phyloP scores from a whole-genome alignment of 2,888 invertebrate species.

The Plusia festucae region DNA sequence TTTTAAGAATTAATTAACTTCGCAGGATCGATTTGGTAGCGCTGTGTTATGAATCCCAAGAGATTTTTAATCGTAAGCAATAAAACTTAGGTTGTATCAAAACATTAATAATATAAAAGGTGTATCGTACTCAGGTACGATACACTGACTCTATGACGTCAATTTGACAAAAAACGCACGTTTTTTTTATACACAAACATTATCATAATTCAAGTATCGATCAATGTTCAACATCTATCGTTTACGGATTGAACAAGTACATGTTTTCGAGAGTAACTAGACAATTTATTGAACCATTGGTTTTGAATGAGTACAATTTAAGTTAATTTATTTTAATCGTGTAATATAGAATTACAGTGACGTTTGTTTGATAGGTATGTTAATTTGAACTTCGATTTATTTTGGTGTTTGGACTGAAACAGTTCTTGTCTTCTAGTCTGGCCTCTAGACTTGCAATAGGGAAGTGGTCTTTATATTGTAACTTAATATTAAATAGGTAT shows the following conservation, averaged over 20 bases:
- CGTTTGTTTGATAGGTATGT: not conserved
- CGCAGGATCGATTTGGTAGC: no score
- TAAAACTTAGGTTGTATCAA: no score
- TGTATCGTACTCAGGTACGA: no score
- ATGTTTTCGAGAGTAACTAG: slow-evolving; percentile 1
- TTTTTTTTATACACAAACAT: not conserved
- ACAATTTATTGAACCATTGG: not conserved
- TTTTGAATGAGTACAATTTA: not conserved
- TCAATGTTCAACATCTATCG: not conserved
- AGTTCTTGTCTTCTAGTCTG: no score
- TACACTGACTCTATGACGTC: not conserved
- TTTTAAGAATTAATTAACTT: no score
- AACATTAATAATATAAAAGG: no score
- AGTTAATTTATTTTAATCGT: slow-evolving; percentile 4
- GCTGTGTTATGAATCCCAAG: no score
- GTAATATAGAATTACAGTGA: not conserved
- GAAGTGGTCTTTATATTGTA: no score
- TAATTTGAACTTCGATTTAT: no score
- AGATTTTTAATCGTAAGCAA: not conserved
- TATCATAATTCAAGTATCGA: not conserved
- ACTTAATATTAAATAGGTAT: no score
- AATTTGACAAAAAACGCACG: slow-evolving; percentile 4
- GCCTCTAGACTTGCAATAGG: no score
- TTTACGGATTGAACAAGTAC: not conserved
- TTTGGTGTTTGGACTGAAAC: no score